These are phyloP conservation scores for Mechanitis messenoides DNA, from an alignment of 2,888 invertebrate species.

Conservation along the genomic window DNA sequence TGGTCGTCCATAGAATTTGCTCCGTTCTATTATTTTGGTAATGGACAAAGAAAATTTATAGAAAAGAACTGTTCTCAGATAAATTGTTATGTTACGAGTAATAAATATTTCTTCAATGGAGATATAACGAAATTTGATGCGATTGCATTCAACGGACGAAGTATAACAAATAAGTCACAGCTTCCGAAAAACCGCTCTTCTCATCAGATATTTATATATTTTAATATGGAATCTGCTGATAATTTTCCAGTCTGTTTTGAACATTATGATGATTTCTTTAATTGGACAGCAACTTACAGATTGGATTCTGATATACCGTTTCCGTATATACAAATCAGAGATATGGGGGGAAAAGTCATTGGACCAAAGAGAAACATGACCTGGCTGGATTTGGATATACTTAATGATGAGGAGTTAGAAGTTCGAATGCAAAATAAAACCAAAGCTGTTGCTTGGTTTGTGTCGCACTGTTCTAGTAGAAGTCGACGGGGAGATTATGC, in stretches of 20 bases:
- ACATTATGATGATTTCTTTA: slow-evolving; percentile 57
- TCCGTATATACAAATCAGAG: slow-evolving; percentile 51
- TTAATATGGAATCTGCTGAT: slow-evolving; percentile 62
- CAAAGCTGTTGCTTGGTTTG: slow-evolving; percentile 67
- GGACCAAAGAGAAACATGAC: slow-evolving; percentile 50
- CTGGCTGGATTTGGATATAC: slow-evolving; percentile 37
- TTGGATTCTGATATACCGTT: slow-evolving; percentile 60
- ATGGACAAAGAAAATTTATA: slow-evolving; percentile 53
- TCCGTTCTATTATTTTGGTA: slow-evolving; percentile 49
- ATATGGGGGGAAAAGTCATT: slow-evolving; percentile 43
- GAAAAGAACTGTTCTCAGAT: slow-evolving; percentile 52
- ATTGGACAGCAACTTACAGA: slow-evolving; percentile 65
- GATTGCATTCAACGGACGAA: slow-evolving; percentile 59
- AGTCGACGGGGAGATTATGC: slow-evolving; percentile 47
- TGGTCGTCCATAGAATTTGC: slow-evolving; percentile 51
- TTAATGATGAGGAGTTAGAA: slow-evolving; percentile 36
- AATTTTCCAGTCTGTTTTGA: slow-evolving; percentile 53
- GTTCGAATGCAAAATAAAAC: slow-evolving; percentile 47
- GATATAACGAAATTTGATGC: slow-evolving; percentile 53
- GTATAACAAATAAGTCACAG: slow-evolving; percentile 31
- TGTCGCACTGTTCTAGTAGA: slow-evolving; percentile 53
- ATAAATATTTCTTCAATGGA: slow-evolving; percentile 44
- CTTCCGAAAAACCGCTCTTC: slow-evolving; percentile 45
- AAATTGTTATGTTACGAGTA: slow-evolving; percentile 55
- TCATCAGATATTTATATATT: slow-evolving; percentile 59